Percentiles rank a stretch among this genome's conserved stretches.
Evolutionary conservation across 2,888 invertebrate genomes (phyloP).

Genomic region (Charanyca ferruginea): DNA sequence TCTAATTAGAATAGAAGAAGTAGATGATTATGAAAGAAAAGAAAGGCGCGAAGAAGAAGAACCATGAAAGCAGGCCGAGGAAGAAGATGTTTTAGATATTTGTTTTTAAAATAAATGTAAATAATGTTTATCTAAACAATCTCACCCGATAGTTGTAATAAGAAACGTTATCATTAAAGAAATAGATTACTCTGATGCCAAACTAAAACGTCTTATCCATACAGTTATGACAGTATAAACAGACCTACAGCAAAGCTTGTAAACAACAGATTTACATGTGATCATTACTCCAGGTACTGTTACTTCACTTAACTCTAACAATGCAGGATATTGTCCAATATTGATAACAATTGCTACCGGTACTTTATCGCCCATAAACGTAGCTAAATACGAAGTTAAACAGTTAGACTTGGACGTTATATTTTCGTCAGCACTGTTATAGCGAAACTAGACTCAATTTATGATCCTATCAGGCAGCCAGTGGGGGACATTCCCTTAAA

Average conservation of each 20-base stretch:
- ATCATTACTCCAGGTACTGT: constrained; percentile 41
- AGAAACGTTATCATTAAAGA: too few relatives aligned
- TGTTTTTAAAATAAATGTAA: too few relatives aligned
- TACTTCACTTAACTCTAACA: constrained; percentile 31
- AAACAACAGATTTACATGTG: constrained; percentile 40
- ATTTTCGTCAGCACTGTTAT: constrained; percentile 52
- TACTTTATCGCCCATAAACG: constrained; percentile 46
- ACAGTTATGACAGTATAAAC: background rate
- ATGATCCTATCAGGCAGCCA: constrained; percentile 52
- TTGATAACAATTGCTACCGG: constrained; percentile 39
- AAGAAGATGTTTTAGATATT: background rate
- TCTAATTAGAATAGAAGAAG: background rate
- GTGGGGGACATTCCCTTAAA: constrained; percentile 58
- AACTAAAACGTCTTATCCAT: background rate
- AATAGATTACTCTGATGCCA: background rate
- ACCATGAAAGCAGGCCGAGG: background rate
- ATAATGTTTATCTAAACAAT: too few relatives aligned
- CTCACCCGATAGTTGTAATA: too few relatives aligned
- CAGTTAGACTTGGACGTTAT: constrained; percentile 43
- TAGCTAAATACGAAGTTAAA: constrained; percentile 50
- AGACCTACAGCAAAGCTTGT: constrained; percentile 23
- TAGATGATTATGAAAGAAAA: background rate
- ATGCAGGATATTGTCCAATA: constrained; percentile 40
- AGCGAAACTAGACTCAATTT: constrained; percentile 46
- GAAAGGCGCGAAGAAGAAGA: background rate